Conservation (phyloP, 2,797 vertebrate species). For the Harpagifer antarcticus region DNA sequence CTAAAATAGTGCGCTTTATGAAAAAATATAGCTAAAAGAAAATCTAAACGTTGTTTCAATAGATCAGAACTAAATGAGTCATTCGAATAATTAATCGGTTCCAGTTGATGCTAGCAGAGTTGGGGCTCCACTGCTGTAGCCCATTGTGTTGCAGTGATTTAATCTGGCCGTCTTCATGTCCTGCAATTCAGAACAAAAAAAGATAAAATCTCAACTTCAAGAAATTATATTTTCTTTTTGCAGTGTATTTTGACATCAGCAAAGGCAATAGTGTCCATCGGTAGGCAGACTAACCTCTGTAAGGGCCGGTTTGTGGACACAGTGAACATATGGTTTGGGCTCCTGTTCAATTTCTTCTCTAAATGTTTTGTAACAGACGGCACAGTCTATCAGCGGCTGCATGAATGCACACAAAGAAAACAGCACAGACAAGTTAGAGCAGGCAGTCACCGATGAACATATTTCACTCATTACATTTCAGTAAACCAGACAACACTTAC, state of each 20-base stretch:
- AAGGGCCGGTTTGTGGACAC: constrained; percentile 73
- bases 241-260: neutral
- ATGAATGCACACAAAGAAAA: constrained; percentile 55
- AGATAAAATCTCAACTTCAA: neutral
- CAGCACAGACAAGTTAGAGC: constrained; percentile 47
- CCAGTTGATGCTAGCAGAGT: constrained; percentile 63
- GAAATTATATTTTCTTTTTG: neutral
- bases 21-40: neutral
- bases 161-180: constrained; percentile 61
- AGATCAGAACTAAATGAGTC: neutral
- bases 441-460: neutral
- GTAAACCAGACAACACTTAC: constrained; percentile 63
- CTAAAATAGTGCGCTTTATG: no score
- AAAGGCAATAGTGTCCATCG: no score
- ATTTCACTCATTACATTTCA: neutral
- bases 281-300: constrained; percentile 68
- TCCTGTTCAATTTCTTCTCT: constrained; percentile 66
- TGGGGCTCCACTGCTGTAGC: constrained; percentile 68
- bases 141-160: constrained; percentile 68
- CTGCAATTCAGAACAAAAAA: constrained; percentile 50
- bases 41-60: neutral
- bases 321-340: constrained; percentile 82
- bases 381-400: constrained; percentile 83
- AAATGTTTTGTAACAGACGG: constrained; percentile 80
- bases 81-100: constrained; percentile 5